Base-by-base conservation (phyloP, 2,888 invertebrate species). In the Helleia helle region DNA sequence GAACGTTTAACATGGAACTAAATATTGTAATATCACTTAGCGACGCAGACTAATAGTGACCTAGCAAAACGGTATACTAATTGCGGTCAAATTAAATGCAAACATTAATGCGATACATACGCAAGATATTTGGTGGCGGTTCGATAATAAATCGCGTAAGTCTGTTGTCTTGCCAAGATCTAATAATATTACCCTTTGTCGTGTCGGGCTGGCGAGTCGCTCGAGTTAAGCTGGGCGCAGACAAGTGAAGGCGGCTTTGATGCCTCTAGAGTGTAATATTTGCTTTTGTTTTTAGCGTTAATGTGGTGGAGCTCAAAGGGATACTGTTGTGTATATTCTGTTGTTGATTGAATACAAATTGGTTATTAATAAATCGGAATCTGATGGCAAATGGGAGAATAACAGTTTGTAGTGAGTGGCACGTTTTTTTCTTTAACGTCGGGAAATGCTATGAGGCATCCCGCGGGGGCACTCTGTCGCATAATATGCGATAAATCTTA, bases 171-270 rank as follows among this genome's bases (percentile, higher is more conserved):
- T 71, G 75, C 75, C 74, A 74, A 75, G 66, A 59, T 72, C 72
- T 75, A 74, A 74, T 73, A 69, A 71, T 74, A 73, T 52, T 57
- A 60, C 48, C 58, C 66, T 74, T 74, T 74, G 70, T 71, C 65
- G 62, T 62, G 48, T 12, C 26, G 37, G n/a, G 14, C 26, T 5
- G 40, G 15, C 15, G 25, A 1, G 14, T 14, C 7, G 9, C 12
- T 8, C 15, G 15, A 4, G 13, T 15, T 30, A 30, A 15, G 22
- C 22, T 13, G 22, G 13, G 22, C 30, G 27, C 15, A 14, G 9
- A 38, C 25, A 15, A 26, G 14, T 15, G 1, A 4, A 37, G 27
- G 37, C 27, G 27, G 9, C 3, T 17, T 27, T 36, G 12, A 18
- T 14, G 28, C 28, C 34, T 26, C 9, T 26, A 12, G 11, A 9